phyloP scores from a whole-genome alignment of 2,888 invertebrate genomes.

The Aspidiotus rigidus region DNA sequence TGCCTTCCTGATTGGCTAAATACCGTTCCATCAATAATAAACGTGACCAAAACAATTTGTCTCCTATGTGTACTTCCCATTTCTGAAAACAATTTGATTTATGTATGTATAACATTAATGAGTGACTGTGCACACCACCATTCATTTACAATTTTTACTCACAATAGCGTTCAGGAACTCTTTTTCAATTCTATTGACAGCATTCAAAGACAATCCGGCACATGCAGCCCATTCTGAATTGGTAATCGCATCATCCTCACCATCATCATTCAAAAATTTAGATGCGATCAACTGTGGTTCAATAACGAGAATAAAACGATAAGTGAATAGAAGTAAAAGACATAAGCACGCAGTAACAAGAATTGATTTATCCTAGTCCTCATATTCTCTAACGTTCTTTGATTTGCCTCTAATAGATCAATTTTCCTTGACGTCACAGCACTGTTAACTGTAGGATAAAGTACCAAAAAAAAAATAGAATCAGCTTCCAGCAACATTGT shows the following conservation, averaged over 20 bases:
- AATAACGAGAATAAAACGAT: constrained; percentile 33
- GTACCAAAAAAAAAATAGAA: no score
- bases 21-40: constrained; percentile 52
- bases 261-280: constrained; percentile 89
- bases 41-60: constrained; percentile 64
- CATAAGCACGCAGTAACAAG: no score
- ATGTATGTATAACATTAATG: constrained; percentile 14
- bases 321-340: no score
- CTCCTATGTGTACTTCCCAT: constrained; percentile 76
- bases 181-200: constrained; percentile 73
- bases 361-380: no score
- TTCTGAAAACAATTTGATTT: constrained; percentile 50
- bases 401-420: no score
- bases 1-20: constrained; percentile 64
- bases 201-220: constrained; percentile 60
- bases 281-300: constrained; percentile 79
- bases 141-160: constrained; percentile 43
- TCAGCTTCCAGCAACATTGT: no score
- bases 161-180: constrained; percentile 85
- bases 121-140: not conserved
- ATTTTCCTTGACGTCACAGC: no score
- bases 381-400: no score
- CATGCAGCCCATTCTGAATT: constrained; percentile 89
- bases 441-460: no score
- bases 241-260: constrained; percentile 82